Evolutionary conservation across 2,797 vertebrate species (phyloP).

Genomic region (Limosa lapponica): DNA sequence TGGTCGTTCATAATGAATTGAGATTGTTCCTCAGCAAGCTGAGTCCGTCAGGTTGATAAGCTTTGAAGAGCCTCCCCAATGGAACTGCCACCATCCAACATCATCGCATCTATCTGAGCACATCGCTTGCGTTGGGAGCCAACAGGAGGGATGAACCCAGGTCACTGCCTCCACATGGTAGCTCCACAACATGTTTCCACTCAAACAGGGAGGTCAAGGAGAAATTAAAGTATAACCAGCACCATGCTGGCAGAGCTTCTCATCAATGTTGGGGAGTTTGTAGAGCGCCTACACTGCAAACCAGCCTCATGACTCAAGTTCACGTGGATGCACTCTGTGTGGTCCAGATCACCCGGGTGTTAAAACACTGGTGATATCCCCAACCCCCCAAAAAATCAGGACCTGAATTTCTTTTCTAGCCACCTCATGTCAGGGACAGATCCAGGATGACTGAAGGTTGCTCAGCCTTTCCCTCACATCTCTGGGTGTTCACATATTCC

Average conservation of each 20-base stretch:
- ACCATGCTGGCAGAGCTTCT: not conserved
- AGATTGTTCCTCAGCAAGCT: not conserved
- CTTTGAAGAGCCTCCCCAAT: not conserved
- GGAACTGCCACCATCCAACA: not conserved
- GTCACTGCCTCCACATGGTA: fast-evolving
- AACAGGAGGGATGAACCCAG: not conserved
- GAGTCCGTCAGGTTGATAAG: not conserved
- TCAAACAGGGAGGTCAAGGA: not conserved
- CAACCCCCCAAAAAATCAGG: fast-evolving
- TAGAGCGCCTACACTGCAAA: not conserved
- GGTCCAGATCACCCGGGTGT: not conserved
- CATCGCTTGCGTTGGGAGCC: fast-evolving
- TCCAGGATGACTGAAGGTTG: not conserved
- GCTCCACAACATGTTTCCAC: fast-evolving
- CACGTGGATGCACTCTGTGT: fast-evolving
- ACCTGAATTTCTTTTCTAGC: not conserved
- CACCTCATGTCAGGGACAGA: fast-evolving
- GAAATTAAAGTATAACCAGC: not conserved
- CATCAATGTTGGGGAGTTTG: fast-evolving
- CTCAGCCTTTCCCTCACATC: not conserved
- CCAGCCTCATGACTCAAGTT: not conserved
- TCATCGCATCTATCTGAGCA: not conserved
- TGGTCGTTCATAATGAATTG: not conserved
- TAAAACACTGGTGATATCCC: not conserved
- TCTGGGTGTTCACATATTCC: not conserved